These are phyloP conservation scores for Cheirogaleus medius DNA, from an alignment of 2,113 vertebrate genomes.

Conservation along the genomic window DNA sequence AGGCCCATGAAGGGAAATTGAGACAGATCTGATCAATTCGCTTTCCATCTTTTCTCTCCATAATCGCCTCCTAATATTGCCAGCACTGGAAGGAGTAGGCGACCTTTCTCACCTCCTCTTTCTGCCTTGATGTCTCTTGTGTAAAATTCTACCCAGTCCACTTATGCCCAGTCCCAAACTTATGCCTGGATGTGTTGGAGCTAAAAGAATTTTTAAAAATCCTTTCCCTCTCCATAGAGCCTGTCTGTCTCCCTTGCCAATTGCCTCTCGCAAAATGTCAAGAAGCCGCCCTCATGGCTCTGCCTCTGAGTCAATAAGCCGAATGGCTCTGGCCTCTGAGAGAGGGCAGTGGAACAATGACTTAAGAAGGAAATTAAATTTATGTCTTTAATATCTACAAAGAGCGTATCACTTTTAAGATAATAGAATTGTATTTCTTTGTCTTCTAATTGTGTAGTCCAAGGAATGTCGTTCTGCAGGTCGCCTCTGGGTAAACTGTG, in stretches of 20 bases:
- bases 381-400: slow-evolving; percentile 19
- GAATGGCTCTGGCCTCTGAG: background rate
- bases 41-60: background rate
- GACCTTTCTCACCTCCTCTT: background rate
- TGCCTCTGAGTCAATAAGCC: background rate
- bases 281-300: background rate
- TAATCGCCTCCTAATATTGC: background rate
- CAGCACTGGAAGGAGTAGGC: too few species aligned
- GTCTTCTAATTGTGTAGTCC: slow-evolving; percentile 48
- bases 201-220: background rate
- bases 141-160: background rate
- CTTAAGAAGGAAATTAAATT: slow-evolving; percentile 50
- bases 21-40: background rate
- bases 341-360: background rate
- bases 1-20: background rate
- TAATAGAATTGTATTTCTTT: slow-evolving; percentile 60
- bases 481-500: slow-evolving; percentile 61
- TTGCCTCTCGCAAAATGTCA: background rate
- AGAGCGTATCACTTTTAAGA: slow-evolving; percentile 46
- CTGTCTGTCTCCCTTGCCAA: background rate
- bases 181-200: background rate
- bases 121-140: background rate
- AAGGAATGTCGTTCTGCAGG: slow-evolving; percentile 42
- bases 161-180: too few species aligned
- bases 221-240: background rate